These are phyloP conservation scores for Sipha flava DNA, from an alignment of 1,140 invertebrate species.

Conservation along the genomic window DNA sequence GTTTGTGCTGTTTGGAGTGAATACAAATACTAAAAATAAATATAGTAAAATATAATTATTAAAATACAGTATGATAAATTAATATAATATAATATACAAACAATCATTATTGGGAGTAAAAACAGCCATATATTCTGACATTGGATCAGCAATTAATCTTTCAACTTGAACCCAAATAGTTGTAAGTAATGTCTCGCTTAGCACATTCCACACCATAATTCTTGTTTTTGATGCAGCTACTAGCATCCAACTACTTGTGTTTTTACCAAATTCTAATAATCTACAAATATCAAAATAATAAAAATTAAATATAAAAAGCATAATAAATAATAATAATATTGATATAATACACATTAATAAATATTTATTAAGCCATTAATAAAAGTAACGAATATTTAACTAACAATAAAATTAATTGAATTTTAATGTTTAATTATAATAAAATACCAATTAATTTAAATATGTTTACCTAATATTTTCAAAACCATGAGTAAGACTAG, in stretches of 20 bases:
- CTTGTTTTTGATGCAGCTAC: slow-evolving; percentile 50
- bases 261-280: slow-evolving; percentile 55
- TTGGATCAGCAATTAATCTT: slow-evolving; percentile 51
- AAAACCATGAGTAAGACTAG: slow-evolving; percentile 29
- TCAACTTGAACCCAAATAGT: slow-evolving; percentile 49
- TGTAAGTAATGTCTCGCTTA: slow-evolving; percentile 55
- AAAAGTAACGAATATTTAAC: not conserved
- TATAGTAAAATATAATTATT: not conserved
- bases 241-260: slow-evolving; percentile 56
- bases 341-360: too few relatives aligned
- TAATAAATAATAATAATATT: not conserved
- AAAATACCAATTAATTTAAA: not conserved
- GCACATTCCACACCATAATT: slow-evolving; percentile 62
- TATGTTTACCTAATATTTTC: slow-evolving; percentile 33
- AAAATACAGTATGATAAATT: not conserved
- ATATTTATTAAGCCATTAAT: not conserved
- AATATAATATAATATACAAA: slow-evolving; percentile 21
- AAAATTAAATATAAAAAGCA: not conserved
- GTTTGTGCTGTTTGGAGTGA: not conserved
- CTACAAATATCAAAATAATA: slow-evolving; percentile 42
- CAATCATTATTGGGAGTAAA: slow-evolving; percentile 52
- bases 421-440: not conserved
- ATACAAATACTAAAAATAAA: slow-evolving; percentile 14
- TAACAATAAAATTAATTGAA: not conserved
- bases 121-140: slow-evolving; percentile 55